Conservation (phyloP, 2,797 vertebrate genomes). For the Dermochelys coriacea region DNA sequence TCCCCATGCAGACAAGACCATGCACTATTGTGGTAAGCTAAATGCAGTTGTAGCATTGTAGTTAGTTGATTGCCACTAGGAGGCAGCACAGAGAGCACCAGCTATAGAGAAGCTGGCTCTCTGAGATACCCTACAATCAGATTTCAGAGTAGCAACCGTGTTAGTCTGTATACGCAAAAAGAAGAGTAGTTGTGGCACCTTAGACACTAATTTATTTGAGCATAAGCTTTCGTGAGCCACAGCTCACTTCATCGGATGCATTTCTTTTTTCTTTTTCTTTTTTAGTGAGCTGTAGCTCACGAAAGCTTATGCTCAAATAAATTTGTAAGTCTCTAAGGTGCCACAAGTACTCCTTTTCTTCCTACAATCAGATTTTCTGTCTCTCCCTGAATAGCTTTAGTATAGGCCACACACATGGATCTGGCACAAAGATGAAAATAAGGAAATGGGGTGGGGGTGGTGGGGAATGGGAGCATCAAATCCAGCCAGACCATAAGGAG, state of each 20-base stretch:
- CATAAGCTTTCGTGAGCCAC: too few species aligned
- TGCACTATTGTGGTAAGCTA: accelerated
- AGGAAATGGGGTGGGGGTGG: neutral
- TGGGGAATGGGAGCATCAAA: neutral
- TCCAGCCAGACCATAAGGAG: neutral
- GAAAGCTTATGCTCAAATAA: too few species aligned
- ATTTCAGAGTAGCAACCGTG: too few species aligned
- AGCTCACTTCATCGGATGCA: too few species aligned
- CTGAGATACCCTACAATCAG: neutral
- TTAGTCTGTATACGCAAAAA: too few species aligned
- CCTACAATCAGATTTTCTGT: neutral
- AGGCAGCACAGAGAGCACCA: slow-evolving; percentile 31
- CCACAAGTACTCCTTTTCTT: too few species aligned
- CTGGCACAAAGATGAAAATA: neutral
- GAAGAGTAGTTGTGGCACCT: too few species aligned
- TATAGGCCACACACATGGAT: accelerated
- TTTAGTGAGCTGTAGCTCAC: too few species aligned
- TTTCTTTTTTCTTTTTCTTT: too few species aligned
- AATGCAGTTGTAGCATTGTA: accelerated
- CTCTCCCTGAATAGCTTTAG: accelerated
- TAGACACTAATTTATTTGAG: too few species aligned
- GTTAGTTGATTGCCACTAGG: slow-evolving; percentile 19
- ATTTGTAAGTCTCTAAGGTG: too few species aligned
- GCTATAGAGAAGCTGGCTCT: neutral
- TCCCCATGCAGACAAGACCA: neutral